Conservation (phyloP, 2,888 invertebrate species). For the Apotomis betuletana region DNA sequence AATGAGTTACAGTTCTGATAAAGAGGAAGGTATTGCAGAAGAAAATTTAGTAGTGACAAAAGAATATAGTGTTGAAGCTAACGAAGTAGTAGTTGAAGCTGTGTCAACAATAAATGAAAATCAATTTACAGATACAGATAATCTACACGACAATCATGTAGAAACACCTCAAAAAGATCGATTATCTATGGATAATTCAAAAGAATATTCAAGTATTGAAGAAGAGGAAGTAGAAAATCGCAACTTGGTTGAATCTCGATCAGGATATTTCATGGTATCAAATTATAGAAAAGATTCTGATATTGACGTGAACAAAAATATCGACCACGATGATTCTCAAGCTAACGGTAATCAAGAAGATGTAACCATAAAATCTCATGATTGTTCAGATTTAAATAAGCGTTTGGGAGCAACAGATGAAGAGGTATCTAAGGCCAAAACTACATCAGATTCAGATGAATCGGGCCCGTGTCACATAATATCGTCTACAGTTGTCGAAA, state of each 20-base stretch:
- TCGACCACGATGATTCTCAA: not conserved
- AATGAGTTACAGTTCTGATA: not conserved
- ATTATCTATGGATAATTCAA: slow-evolving; percentile 2
- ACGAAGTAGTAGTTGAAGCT: not conserved
- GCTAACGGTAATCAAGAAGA: not conserved
- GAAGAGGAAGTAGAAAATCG: not conserved
- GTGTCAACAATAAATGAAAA: not conserved
- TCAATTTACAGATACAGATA: not conserved
- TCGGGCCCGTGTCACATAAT: slow-evolving; percentile 5
- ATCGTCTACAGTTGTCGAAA: slow-evolving; percentile 14
- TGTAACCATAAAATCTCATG: not conserved
- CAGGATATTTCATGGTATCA: not conserved
- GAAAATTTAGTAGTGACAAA: not conserved
- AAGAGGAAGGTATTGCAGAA: not conserved
- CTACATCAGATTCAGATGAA: slow-evolving; percentile 20
- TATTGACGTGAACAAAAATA: not conserved
- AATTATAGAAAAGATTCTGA: not conserved
- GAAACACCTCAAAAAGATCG: not conserved
- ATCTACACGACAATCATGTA: not conserved
- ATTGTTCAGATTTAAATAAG: not conserved
- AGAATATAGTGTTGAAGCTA: not conserved
- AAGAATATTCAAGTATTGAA: not conserved
- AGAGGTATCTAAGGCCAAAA: not conserved
- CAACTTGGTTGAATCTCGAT: not conserved
- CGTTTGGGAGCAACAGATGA: not conserved